Base-by-base conservation (phyloP, 2,888 invertebrate genomes). In the Orthosia gothica region DNA sequence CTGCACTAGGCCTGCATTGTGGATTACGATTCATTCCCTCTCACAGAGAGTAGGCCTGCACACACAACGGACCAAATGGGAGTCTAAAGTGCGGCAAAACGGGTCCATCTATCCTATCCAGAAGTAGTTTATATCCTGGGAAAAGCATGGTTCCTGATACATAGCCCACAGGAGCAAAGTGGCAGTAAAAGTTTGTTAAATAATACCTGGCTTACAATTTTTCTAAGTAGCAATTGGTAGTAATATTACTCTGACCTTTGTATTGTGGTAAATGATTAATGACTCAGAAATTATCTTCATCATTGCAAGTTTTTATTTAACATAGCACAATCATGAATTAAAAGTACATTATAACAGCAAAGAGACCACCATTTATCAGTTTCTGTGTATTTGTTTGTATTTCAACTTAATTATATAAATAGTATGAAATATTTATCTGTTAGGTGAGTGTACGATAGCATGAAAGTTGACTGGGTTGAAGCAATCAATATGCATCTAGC, bases 251-350 rank as follows among this genome's bases (percentile, higher is more conserved):
- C 63, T 80, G 80, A 67, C 57, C 78, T 59, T 66, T 74, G 78
- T 49, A 74, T 58, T 5, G 0, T 49, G 18, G 55, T 52, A 20
- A 32, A 20, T 55, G 47, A 79, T 18, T 66, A 47, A 79, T 74
- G 78, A 80, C 12, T 77, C 79, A 77, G 57, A 63, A 45, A 52
- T 74, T 5, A 74, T 58, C 57, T 67, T 79, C 62, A 49, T 80
- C 50, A 16, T 40, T 23, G 20, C 26, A 50, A 67, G 66, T 79
- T 73, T 73, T 63, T 54, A 47, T 50, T 40, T 18, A 40, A 71
- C 71, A 71, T 45, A 49, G 57, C 32, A 52, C 9, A 23, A 26
- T 70, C 55, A 63, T 55, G 11, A 18, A 63, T 32, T 52, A 57
- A 69, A 69, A 54, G 20, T 47, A 55, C 54, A 62, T 59, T 49